A percentile compares a stretch with the other conserved stretches of the same genome.
Conservation (phyloP, 1,140 invertebrate species). For the Drosophila burlai region DNA sequence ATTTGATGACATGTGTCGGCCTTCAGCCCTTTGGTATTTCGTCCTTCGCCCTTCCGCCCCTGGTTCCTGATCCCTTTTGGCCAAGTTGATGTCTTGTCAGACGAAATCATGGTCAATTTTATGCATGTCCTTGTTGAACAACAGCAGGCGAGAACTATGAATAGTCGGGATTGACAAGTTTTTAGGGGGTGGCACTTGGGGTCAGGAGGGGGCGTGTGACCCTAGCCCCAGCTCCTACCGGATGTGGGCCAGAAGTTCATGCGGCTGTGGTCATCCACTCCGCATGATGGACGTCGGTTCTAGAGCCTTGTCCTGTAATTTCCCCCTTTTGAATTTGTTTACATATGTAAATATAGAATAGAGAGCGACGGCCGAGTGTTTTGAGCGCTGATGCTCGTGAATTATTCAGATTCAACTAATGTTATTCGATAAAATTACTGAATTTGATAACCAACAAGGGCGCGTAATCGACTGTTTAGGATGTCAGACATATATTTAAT, state of each 20-base stretch:
- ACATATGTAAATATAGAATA: conserved; percentile 38
- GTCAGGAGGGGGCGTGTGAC: background rate
- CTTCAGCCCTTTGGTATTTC: background rate
- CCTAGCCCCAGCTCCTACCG: background rate
- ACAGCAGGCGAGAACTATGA: conserved; percentile 52
- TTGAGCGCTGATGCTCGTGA: conserved; percentile 1
- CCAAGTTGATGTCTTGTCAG: conserved; percentile 48
- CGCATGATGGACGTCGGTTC: conserved; percentile 19
- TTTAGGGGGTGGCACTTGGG: conserved; percentile 26
- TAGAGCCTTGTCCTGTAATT: conserved; percentile 19
- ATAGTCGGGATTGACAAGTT: conserved; percentile 57
- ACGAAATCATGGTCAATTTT: conserved; percentile 60
- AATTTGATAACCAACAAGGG: conserved; percentile 1
- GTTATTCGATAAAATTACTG: conserved; percentile 12
- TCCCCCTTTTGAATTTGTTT: conserved; percentile 30
- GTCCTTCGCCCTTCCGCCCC: background rate
- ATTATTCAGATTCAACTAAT: conserved; percentile 31
- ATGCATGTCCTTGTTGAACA: conserved; percentile 62
- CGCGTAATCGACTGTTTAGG: no score
- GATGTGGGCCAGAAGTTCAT: conserved; percentile 29
- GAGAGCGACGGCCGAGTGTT: background rate
- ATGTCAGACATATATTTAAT: background rate
- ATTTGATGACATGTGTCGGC: conserved; percentile 49
- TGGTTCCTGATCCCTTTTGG: conserved; percentile 1
- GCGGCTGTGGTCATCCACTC: conserved; percentile 27